Percentiles rank a stretch among this genome's conserved stretches.
Conservation (phyloP, 2,888 invertebrate species). For the Hipparchia semele region DNA sequence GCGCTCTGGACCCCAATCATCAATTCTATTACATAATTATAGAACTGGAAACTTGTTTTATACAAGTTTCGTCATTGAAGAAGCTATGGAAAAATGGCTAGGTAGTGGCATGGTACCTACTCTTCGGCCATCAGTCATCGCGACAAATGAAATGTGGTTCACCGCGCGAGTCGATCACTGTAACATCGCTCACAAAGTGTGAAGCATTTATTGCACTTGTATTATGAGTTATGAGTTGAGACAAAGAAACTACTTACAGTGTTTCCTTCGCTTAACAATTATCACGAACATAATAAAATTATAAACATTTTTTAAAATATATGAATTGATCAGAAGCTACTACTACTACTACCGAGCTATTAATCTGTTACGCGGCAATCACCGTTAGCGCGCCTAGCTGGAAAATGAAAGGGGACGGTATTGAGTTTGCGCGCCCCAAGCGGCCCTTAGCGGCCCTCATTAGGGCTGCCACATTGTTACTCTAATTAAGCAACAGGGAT, state of each 20-base stretch:
- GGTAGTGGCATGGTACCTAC: too few relatives aligned
- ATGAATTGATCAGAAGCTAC: background rate
- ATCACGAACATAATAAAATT: too few relatives aligned
- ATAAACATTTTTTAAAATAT: too few relatives aligned
- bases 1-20: too few relatives aligned
- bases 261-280: background rate
- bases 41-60: too few relatives aligned
- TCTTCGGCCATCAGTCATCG: constrained; percentile 7
- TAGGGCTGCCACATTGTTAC: constrained; percentile 1
- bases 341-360: constrained; percentile 15
- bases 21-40: too few relatives aligned
- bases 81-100: too few relatives aligned
- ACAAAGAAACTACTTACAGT: background rate
- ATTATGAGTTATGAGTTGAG: background rate
- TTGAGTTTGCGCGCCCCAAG: constrained; percentile 32
- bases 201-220: constrained; percentile 3
- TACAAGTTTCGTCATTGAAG: too few relatives aligned
- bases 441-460: constrained; percentile 1
- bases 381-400: constrained; percentile 36
- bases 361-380: constrained; percentile 34
- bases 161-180: constrained; percentile 9
- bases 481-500: too few relatives aligned
- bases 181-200: constrained; percentile 3
- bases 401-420: constrained; percentile 42
- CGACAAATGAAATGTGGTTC: constrained; percentile 13